Evolutionary conservation across 2,113 vertebrate species (phyloP), one percentile per base, ranked within the genome.

Genomic region (Ceratotherium simum): DNA sequence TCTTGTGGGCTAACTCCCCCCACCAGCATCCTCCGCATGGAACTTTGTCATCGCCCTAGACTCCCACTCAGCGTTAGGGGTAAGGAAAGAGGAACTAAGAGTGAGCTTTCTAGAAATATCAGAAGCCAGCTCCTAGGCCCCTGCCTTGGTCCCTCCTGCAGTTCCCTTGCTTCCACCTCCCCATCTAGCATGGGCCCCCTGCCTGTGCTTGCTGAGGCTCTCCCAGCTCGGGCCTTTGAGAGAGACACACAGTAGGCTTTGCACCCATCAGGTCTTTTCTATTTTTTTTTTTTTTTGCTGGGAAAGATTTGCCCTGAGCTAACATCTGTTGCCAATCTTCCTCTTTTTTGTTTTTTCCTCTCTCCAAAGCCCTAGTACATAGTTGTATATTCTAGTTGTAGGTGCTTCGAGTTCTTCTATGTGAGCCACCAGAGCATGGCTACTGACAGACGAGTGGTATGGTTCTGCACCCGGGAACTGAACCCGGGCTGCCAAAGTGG

Each of bases 61-160:
- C 84, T 64, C 92, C 92, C 80, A 96, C 75, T 96, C 83, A 69
- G 11, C 60, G 72, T 85, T 46, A 95, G 65, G 46, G 65, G 58
- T 3, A 70, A 51, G 33, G n/a, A 87, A 95, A 92, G 76, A 78
- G 70, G 95, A 97, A 97, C 8, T 70, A 25, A 95, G 64, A 95
- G 56, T 58, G 83, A 96, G 25, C n/a, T 96, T 95, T 94, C 96
- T 94, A 93, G 92, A 97, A 95, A 95, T 75, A 81, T 76, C 80
- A 82, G 69, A 92, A 73, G 42, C 39, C 78, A 65, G 18, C 0
- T 4, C 62, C 14, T 12, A 5, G 9, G 23, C 8, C 39, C 8
- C 21, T 31, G 51, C 36, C 72, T 39, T 4, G 0, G 51, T 5
- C 20, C 36, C 42, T 65, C 58, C 29, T 8, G 0, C 17, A 31